These are phyloP conservation scores for Pogonocichla stellata DNA, from an alignment of 2,113 vertebrate species.

Conservation along the genomic window DNA sequence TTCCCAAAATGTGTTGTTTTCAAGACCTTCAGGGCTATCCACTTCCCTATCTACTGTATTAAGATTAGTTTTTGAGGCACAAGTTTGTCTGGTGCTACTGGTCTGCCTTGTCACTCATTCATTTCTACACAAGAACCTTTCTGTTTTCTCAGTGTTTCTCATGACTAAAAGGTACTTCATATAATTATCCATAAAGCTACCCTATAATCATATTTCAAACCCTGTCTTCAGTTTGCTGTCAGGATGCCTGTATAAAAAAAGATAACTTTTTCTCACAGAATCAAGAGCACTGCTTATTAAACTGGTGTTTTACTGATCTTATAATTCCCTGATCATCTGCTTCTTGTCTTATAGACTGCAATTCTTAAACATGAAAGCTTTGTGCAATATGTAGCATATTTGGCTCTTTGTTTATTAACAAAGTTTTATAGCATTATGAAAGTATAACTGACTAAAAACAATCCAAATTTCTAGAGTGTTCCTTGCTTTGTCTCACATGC, in stretches of 20 bases:
- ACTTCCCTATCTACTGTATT: background rate
- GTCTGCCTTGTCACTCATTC: background rate
- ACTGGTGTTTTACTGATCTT: background rate
- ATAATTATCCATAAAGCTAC: background rate
- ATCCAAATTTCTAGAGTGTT: background rate
- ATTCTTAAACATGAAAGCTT: background rate
- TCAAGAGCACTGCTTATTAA: background rate
- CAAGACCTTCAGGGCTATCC: background rate
- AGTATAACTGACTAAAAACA: background rate
- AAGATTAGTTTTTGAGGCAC: background rate
- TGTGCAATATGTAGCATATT: background rate
- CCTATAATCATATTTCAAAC: background rate
- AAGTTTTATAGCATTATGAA: background rate
- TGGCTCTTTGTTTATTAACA: background rate
- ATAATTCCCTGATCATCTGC: background rate
- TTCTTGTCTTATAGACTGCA: background rate
- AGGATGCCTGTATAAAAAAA: background rate
- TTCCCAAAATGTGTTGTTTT: background rate
- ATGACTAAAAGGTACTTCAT: background rate
- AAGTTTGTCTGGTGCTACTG: background rate
- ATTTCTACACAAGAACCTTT: background rate
- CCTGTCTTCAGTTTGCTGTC: background rate
- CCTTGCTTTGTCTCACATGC: background rate
- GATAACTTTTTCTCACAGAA: background rate
- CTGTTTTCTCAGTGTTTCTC: background rate